Evolutionary conservation across 1,140 invertebrate genomes (phyloP).

Genomic region (Mizuhopecten yessoensis): DNA sequence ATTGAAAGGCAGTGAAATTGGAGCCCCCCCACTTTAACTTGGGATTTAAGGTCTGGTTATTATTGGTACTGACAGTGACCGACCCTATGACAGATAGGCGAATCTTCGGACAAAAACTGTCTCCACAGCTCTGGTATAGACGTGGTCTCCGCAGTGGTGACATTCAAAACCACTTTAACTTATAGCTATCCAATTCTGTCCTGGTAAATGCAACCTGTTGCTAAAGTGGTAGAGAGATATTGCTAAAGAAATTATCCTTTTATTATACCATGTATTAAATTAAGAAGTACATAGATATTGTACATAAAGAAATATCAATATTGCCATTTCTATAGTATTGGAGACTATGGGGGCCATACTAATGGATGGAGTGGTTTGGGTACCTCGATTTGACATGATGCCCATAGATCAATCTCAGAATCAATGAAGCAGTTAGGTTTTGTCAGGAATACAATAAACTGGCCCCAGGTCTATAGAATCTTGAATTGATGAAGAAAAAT

Average conservation of each 20-base stretch:
- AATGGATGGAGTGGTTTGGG: neutral
- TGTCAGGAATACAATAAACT: neutral
- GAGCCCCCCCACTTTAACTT: neutral
- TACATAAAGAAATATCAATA: neutral
- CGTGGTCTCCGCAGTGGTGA: neutral
- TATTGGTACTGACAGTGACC: neutral
- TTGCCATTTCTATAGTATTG: neutral
- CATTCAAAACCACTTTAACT: neutral
- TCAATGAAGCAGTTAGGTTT: neutral
- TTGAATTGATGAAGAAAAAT: no score
- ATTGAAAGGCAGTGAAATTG: neutral
- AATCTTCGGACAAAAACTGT: neutral
- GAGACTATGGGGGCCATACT: neutral
- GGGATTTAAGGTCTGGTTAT: neutral
- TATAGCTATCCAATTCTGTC: neutral
- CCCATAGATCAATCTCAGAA: neutral
- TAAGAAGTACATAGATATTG: neutral
- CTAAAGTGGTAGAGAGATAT: neutral
- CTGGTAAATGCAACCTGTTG: neutral
- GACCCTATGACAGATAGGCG: neutral
- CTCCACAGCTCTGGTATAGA: neutral
- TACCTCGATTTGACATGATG: neutral
- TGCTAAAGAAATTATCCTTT: neutral
- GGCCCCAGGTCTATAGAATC: neutral
- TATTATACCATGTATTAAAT: neutral